Percentiles rank a stretch among this genome's conserved stretches.
These are phyloP conservation scores for Apocrypta bakeri DNA, from an alignment of 1,140 invertebrate species.

Conservation along the genomic window DNA sequence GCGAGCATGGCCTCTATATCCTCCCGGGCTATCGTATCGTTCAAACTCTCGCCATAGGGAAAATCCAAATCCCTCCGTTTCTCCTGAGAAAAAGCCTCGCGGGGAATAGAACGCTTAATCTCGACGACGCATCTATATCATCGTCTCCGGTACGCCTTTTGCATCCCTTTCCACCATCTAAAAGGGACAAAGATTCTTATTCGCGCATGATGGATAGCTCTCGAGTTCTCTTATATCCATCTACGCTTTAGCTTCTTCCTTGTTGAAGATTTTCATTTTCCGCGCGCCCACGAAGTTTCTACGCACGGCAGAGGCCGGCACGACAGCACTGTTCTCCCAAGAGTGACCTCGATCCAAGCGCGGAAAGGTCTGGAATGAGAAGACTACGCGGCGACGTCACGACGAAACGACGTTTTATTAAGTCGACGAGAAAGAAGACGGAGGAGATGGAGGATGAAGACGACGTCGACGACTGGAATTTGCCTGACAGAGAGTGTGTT, in stretches of 20 bases:
- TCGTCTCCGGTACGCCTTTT: neutral
- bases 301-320: neutral
- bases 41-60: neutral
- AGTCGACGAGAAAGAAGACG: neutral
- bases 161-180: neutral
- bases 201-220: constrained; percentile 35
- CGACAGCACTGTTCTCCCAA: neutral
- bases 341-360: constrained; percentile 35
- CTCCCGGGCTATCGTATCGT: constrained; percentile 2
- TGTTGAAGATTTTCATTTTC: constrained; percentile 44
- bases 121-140: constrained; percentile 42
- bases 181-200: neutral
- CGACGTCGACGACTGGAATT: neutral
- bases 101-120: constrained; percentile 44
- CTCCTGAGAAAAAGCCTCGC: neutral
- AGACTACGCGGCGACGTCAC: neutral
- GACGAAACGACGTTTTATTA: constrained; percentile 38
- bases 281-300: neutral
- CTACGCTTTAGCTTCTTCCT: neutral
- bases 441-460: neutral
- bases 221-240: neutral
- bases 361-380: neutral
- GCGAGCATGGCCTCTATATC: neutral
- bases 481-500: neutral
- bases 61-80: constrained; percentile 21